These are phyloP conservation scores for Brachionus asplanchnoidis DNA, from an alignment of 1,140 invertebrate genomes.

Conservation along the genomic window DNA sequence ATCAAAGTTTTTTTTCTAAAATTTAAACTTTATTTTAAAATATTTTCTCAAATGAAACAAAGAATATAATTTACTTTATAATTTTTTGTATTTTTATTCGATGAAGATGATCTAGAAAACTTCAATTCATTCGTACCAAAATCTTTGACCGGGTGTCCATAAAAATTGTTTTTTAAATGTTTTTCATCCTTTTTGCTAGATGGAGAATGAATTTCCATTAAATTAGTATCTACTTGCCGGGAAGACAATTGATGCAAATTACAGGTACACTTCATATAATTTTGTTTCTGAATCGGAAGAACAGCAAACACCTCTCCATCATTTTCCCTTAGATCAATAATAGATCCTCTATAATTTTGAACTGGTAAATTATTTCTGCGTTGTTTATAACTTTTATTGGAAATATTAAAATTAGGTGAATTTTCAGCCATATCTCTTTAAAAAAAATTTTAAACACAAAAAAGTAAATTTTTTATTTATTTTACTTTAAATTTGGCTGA, in stretches of 20 bases:
- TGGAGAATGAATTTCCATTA: neutral
- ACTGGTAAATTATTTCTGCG: neutral
- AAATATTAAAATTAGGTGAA: neutral
- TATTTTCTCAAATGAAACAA: neutral
- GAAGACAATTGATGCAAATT: neutral
- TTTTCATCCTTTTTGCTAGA: neutral
- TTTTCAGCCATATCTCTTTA: neutral
- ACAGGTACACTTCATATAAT: neutral
- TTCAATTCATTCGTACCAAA: neutral
- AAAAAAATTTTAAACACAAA: neutral
- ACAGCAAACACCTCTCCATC: neutral
- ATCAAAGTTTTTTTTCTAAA: neutral
- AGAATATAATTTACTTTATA: neutral
- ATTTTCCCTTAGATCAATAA: neutral
- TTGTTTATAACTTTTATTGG: neutral
- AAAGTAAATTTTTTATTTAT: neutral
- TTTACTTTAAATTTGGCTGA: neutral
- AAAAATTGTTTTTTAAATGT: neutral
- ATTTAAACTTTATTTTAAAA: neutral
- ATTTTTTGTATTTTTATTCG: neutral
- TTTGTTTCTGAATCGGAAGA: neutral
- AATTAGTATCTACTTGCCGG: neutral
- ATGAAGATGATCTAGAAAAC: neutral
- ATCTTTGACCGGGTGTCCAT: neutral
- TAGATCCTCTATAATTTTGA: neutral